Conservation (phyloP, 2,113 vertebrate genomes). For the Trinectes maculatus region DNA sequence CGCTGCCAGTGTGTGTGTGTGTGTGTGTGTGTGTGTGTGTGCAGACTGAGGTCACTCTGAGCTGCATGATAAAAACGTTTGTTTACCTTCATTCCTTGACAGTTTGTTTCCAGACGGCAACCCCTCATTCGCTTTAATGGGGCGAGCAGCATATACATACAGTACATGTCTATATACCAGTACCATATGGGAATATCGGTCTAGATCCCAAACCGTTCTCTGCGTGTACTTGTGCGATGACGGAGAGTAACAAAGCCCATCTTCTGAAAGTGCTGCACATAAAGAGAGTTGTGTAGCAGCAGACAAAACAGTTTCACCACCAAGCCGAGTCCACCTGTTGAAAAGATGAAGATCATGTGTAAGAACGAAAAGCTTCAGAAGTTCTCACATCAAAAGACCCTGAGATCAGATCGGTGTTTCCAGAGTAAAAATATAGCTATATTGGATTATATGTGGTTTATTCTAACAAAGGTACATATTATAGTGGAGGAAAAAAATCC, state of each 20-base stretch:
- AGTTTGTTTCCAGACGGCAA: slow-evolving; percentile 49
- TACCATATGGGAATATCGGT: neutral
- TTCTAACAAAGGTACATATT: too few species aligned
- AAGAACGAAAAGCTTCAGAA: neutral
- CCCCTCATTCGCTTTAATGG: slow-evolving; percentile 7
- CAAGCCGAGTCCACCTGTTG: neutral
- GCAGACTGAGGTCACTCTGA: slow-evolving; percentile 50
- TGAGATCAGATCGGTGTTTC: too few species aligned
- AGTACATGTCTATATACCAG: neutral
- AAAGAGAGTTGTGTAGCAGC: neutral
- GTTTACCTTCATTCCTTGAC: slow-evolving; percentile 52
- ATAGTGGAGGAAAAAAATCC: too few species aligned
- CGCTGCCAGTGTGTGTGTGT: slow-evolving; percentile 35
- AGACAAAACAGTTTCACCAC: neutral
- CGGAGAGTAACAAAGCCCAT: neutral
- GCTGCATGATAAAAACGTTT: slow-evolving; percentile 33
- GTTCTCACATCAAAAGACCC: too few species aligned
- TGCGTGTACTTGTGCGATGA: neutral
- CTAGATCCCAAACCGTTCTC: neutral
- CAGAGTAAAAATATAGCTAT: too few species aligned
- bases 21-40: slow-evolving; percentile 41
- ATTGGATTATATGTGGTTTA: too few species aligned
- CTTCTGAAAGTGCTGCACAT: neutral
- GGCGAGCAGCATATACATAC: slow-evolving; percentile 12
- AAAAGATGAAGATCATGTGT: neutral